Evolutionary conservation across 2,113 vertebrate genomes (phyloP).

Genomic region (Tragelaphus imberbis): DNA sequence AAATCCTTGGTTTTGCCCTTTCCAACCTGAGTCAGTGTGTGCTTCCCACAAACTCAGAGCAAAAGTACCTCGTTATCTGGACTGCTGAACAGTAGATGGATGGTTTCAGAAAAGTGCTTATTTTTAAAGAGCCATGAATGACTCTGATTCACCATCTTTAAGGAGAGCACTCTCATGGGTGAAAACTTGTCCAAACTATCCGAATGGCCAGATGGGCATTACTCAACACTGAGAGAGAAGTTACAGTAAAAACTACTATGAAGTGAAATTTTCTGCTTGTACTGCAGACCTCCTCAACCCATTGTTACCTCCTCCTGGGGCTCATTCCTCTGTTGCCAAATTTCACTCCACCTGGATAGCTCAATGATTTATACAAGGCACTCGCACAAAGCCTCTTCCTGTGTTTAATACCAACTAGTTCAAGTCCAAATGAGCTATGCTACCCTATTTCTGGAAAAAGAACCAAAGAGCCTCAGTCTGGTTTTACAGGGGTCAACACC

Average conservation of each 20-base stretch:
- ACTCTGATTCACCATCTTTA: neutral
- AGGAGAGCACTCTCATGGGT: neutral
- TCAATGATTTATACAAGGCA: neutral
- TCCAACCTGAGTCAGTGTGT: neutral
- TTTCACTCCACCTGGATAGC: neutral
- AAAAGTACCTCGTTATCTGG: neutral
- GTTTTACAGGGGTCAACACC: slow-evolving; percentile 53
- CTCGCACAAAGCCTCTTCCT: neutral
- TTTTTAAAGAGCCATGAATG: neutral
- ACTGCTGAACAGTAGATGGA: neutral
- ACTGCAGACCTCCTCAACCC: neutral
- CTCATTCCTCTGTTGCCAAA: neutral
- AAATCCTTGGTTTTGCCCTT: neutral
- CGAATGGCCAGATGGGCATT: neutral
- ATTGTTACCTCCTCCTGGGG: neutral
- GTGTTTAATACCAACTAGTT: neutral
- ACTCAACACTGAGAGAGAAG: neutral
- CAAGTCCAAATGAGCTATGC: slow-evolving; percentile 59
- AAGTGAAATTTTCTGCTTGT: neutral
- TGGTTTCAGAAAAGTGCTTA: neutral
- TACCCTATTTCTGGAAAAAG: slow-evolving; percentile 49
- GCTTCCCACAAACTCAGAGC: neutral
- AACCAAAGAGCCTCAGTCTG: slow-evolving; percentile 56
- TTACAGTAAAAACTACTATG: neutral
- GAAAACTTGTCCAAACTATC: neutral